Percentiles rank a stretch among this genome's conserved stretches.
Conservation (phyloP, 2,113 vertebrate species). For the Ondatra zibethicus region DNA sequence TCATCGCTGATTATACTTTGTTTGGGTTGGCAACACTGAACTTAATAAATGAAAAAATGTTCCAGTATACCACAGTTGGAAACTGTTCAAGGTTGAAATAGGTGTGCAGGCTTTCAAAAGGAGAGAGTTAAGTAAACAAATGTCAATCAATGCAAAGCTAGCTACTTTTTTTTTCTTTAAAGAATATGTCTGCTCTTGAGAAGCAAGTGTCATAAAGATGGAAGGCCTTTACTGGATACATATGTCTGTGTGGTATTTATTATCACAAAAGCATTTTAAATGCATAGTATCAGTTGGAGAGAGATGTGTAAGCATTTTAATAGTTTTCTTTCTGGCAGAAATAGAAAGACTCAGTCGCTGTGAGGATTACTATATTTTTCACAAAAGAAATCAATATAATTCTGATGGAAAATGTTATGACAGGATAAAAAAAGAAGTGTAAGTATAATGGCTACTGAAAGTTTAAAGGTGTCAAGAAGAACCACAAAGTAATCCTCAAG, state of each 20-base stretch:
- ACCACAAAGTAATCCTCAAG: conserved; percentile 56
- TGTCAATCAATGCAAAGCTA: conserved; percentile 90
- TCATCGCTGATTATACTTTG: conserved; percentile 93
- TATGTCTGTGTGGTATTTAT: conserved; percentile 86
- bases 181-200: conserved; percentile 88
- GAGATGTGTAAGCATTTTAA: conserved; percentile 77
- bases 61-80: conserved; percentile 92
- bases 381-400: conserved; percentile 79
- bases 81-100: conserved; percentile 93
- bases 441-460: conserved; percentile 71
- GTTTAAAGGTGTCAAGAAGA: conserved; percentile 66
- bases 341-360: conserved; percentile 66
- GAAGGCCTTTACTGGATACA: conserved; percentile 85
- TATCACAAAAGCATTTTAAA: conserved; percentile 87
- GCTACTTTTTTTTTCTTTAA: conserved; percentile 81
- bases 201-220: conserved; percentile 87
- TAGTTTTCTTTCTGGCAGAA: conserved; percentile 60
- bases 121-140: conserved; percentile 91
- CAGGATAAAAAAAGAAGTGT: conserved; percentile 65
- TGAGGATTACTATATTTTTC: conserved; percentile 74
- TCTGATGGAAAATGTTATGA: conserved; percentile 75
- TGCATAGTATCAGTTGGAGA: conserved; percentile 75
- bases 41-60: conserved; percentile 92
- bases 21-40: conserved; percentile 93
- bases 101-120: conserved; percentile 92